phyloP scores from a whole-genome alignment of 2,113 vertebrate genomes.

The Struthio camelus region DNA sequence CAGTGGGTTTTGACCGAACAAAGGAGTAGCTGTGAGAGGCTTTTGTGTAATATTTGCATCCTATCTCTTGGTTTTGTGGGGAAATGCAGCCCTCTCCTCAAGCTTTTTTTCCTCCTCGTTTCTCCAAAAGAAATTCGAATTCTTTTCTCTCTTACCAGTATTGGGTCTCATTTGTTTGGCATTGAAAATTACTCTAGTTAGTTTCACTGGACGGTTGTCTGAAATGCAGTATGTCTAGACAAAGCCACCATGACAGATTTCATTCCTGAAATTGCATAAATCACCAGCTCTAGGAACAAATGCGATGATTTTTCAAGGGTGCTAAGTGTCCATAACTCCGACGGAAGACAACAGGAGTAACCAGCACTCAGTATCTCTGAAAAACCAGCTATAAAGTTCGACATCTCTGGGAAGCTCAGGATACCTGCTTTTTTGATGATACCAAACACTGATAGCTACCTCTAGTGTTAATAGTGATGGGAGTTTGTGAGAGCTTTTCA shows the following conservation, averaged over 20 bases:
- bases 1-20: not conserved
- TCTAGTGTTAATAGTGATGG: not conserved
- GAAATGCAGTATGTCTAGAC: not conserved
- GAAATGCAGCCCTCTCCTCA: conserved; percentile 8
- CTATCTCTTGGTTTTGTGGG: not conserved
- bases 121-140: conserved; percentile 31
- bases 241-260: not conserved
- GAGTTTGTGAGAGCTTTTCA: not conserved
- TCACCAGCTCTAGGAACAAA: not conserved
- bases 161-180: conserved; percentile 46
- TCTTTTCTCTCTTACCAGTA: conserved; percentile 19
- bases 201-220: not conserved
- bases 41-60: not conserved
- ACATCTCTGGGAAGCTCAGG: conserved; percentile 4
- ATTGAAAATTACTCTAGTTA: conserved; percentile 4
- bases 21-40: not conserved
- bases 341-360: not conserved
- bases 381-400: not conserved
- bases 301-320: conserved; percentile 20
- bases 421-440: not conserved
- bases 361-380: conserved; percentile 16
- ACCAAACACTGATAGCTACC: not conserved
- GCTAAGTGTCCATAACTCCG: not conserved
- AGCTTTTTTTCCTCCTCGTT: conserved; percentile 6
- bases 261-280: conserved; percentile 7